Conservation (phyloP, 1,140 invertebrate species). For the Rhyacophila brunnea region DNA sequence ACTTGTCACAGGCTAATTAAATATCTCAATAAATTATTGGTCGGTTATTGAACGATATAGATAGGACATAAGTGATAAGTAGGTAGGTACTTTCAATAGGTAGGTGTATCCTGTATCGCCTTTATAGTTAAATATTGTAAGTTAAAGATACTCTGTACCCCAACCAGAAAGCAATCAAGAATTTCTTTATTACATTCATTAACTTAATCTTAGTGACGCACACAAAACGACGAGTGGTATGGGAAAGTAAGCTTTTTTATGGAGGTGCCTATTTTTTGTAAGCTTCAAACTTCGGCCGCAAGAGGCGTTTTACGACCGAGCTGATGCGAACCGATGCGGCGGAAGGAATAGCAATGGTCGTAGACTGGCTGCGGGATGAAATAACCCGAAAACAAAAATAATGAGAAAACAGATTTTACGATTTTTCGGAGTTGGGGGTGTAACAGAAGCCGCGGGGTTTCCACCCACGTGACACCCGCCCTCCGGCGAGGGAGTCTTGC, state of each 20-base stretch:
- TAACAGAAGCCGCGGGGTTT: background rate
- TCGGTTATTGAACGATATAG: too few relatives aligned
- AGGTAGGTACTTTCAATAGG: too few relatives aligned
- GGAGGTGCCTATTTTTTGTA: slow-evolving; percentile 10
- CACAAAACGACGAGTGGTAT: slow-evolving; percentile 4
- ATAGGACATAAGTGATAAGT: too few relatives aligned
- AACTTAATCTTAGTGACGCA: slow-evolving; percentile 26
- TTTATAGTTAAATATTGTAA: slow-evolving; percentile 10
- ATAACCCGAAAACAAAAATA: slow-evolving; percentile 36
- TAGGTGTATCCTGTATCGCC: too few relatives aligned
- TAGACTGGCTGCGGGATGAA: slow-evolving; percentile 23
- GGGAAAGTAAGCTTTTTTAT: slow-evolving; percentile 24
- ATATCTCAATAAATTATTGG: too few relatives aligned
- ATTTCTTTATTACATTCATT: slow-evolving; percentile 33
- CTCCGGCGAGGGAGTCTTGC: background rate
- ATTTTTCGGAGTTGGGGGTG: slow-evolving; percentile 1
- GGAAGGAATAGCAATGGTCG: background rate
- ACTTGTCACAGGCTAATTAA: too few relatives aligned
- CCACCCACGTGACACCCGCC: background rate
- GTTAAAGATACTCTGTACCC: slow-evolving; percentile 17
- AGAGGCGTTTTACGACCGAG: slow-evolving; percentile 15
- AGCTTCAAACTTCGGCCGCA: slow-evolving; percentile 20
- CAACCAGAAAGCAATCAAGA: slow-evolving; percentile 23
- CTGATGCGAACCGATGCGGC: background rate
- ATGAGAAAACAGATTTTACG: slow-evolving; percentile 35